phyloP scores from a whole-genome alignment of 2,797 vertebrate species.

The Melanitta fusca region DNA sequence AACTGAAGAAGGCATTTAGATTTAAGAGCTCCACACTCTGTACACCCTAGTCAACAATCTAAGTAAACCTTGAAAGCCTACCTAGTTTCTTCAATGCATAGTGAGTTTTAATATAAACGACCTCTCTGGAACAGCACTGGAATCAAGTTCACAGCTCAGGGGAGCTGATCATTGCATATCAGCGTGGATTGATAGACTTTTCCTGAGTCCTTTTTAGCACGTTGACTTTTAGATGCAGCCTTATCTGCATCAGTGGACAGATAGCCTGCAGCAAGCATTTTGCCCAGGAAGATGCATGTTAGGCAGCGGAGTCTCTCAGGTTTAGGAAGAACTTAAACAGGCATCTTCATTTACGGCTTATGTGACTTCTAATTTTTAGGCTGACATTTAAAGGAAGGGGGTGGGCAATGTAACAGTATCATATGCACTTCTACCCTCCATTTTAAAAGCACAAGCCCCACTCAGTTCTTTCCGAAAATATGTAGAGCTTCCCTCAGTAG shows the following conservation, averaged over 20 bases:
- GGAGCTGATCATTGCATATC: neutral
- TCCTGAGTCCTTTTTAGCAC: neutral
- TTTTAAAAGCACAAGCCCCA: neutral
- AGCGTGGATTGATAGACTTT: neutral
- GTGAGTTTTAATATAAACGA: neutral
- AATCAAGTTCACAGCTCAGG: neutral
- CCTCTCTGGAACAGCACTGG: neutral
- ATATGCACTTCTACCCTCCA: neutral
- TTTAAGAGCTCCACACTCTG: neutral
- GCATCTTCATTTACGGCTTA: neutral
- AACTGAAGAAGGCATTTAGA: neutral
- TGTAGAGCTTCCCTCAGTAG: neutral
- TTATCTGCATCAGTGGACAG: neutral
- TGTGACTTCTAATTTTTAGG: neutral
- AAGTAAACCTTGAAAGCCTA: neutral
- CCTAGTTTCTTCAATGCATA: neutral
- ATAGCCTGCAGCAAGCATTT: neutral
- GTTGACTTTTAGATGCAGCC: neutral
- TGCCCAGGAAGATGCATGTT: neutral
- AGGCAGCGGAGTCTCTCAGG: neutral
- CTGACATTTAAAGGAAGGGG: neutral
- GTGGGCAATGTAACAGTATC: neutral
- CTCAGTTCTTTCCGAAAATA: neutral
- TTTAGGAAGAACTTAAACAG: neutral
- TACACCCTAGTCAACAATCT: neutral